Percentiles rank a stretch among this genome's conserved stretches.
Evolutionary conservation across 2,888 invertebrate genomes (phyloP).

Genomic region (Himalopsyche kuldschensis): DNA sequence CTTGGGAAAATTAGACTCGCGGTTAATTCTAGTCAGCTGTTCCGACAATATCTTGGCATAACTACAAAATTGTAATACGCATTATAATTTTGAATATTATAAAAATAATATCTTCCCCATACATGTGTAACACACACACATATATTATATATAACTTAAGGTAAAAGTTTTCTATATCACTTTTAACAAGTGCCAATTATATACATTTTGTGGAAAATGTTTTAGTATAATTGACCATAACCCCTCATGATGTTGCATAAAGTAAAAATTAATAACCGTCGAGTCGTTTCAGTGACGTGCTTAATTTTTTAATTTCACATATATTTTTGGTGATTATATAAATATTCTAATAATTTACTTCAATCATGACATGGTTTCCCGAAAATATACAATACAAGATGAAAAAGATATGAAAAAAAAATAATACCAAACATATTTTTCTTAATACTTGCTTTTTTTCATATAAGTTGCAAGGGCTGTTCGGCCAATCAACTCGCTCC

Average conservation of each 20-base stretch:
- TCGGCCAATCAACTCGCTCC: no score
- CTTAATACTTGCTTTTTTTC: no score
- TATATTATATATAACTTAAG: not conserved
- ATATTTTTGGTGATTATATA: no score
- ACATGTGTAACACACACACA: not conserved
- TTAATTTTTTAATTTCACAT: no score
- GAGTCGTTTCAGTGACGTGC: no score
- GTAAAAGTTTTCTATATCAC: not conserved
- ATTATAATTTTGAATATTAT: not conserved
- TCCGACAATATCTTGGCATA: slow-evolving; percentile 4
- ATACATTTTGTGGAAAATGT: not conserved
- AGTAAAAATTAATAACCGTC: no score
- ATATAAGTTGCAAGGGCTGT: no score
- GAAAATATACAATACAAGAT: no score
- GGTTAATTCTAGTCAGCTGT: not conserved
- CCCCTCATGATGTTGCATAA: not conserved
- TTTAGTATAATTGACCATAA: not conserved
- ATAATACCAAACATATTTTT: no score
- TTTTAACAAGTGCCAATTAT: not conserved
- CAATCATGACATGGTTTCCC: no score
- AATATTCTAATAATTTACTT: no score
- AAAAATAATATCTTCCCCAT: not conserved
- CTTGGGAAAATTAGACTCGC: not conserved
- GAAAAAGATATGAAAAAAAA: no score
- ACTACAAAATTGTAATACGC: not conserved